Percentiles rank a stretch among this genome's conserved stretches.
Conservation (phyloP, 1,140 invertebrate genomes). For the Pseudomyrmex sp. region DNA sequence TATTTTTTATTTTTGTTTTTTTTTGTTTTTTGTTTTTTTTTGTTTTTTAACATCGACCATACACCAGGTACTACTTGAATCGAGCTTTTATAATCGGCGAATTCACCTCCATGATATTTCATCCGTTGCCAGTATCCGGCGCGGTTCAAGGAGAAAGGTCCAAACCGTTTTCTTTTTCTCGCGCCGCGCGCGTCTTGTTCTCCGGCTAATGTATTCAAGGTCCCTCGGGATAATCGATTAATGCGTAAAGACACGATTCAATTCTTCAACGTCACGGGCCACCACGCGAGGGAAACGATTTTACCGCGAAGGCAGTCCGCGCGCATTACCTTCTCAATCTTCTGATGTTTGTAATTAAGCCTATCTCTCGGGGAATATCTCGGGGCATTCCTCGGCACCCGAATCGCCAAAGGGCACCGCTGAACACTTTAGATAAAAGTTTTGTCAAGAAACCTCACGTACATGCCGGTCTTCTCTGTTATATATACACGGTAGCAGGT, state of each 20-base stretch:
- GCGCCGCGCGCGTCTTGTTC: conserved; percentile 28
- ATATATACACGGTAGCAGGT: conserved; percentile 35
- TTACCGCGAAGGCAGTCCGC: conserved; percentile 25
- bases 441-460: conserved; percentile 47
- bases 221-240: conserved; percentile 45
- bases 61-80: not conserved
- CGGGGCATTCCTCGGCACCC: conserved; percentile 45
- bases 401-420: conserved; percentile 53
- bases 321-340: conserved; percentile 18
- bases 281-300: conserved; percentile 7
- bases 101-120: conserved; percentile 19
- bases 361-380: conserved; percentile 58
- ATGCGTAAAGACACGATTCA: conserved; percentile 47
- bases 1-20: too few relatives aligned
- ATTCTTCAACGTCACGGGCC: conserved; percentile 35
- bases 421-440: conserved; percentile 70
- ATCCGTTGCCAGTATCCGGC: conserved; percentile 16
- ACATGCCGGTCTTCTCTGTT: not conserved
- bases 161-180: conserved; percentile 12
- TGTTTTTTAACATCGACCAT: not conserved
- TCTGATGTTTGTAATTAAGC: conserved; percentile 64
- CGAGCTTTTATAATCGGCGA: conserved; percentile 11
- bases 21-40: too few relatives aligned
- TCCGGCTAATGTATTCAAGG: conserved; percentile 56
- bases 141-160: conserved; percentile 56